A percentile compares a stretch with the other conserved stretches of the same genome.
Conservation (phyloP, 2,888 invertebrate genomes). For the Parthenolecanium corni region DNA sequence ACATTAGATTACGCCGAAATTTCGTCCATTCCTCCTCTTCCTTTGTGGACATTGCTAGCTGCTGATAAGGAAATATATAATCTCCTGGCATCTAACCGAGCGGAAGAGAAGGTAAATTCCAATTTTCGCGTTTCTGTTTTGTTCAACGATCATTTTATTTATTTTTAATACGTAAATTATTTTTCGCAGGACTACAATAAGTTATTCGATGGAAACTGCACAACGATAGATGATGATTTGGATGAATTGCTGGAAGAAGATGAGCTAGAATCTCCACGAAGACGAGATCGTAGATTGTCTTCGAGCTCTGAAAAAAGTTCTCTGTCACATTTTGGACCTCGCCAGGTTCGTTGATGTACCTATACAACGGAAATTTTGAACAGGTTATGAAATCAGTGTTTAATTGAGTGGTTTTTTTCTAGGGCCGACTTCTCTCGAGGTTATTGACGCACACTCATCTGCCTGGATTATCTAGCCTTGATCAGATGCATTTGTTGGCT, state of each 20-base stretch:
- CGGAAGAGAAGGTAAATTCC: conserved; percentile 37
- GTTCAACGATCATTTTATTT: no score
- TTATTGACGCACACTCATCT: conserved; percentile 88
- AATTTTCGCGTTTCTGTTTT: background rate
- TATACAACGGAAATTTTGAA: no score
- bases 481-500: conserved; percentile 99
- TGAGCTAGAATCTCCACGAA: conserved; percentile 47
- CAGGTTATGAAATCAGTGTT: no score
- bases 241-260: conserved; percentile 69
- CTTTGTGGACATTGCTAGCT: conserved; percentile 87
- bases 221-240: conserved; percentile 61
- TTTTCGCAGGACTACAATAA: conserved; percentile 67
- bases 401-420: conserved; percentile 21
- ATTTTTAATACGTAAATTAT: conserved; percentile 29
- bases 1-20: conserved; percentile 90
- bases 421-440: conserved; percentile 68
- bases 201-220: conserved; percentile 69
- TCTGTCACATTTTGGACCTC: conserved; percentile 74
- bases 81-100: conserved; percentile 32
- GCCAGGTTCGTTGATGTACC: conserved; percentile 48
- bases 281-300: conserved; percentile 51
- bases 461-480: conserved; percentile 87
- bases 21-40: conserved; percentile 93
- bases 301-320: conserved; percentile 62
- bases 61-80: conserved; percentile 77